Evolutionary conservation across 1,140 invertebrate genomes (phyloP), one percentile per base, ranked within the genome.

Genomic region (Galleria mellonella): DNA sequence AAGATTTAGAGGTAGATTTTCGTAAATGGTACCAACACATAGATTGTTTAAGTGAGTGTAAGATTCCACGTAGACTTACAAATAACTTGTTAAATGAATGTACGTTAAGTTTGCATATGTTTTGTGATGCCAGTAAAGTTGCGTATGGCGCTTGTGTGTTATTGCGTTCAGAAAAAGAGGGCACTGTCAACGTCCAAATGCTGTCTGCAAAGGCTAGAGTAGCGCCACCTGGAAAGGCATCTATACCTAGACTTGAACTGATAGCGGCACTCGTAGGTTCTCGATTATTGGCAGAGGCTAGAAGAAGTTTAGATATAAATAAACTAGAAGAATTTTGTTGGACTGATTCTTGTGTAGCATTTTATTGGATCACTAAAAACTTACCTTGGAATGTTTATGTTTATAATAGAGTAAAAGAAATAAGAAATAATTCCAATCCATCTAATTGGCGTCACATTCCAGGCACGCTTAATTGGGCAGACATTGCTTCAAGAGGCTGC

Each of bases 161-260:
- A n/a, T 12, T 51, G 13, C 11, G 42, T 13, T 6, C 35, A 9
- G 31, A 45, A 30, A 28, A 9, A 7, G n/a, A 41, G 9, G 31
- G n/a, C 14, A 14, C 32, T 9, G 42, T 51, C 4, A 9, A 9
- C 9, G 48, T 51, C 7, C 28, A 35, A 13, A 29, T 51, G 30
- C 4, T 51, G 5, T 1, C 28, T 30, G 43, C 35, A n/a, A 51
- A 51, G 35, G 3, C 14, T 12, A 39, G 48, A 40, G 48, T 51
- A 3, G 17, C 36, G 17, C 43, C 50, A 32, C 9, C 29, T n/a
- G 29, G 17, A 43, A 11, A 40, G 4, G 15, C 43, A 10, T 27
- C 23, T n/a, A 37, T 52, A 6, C 44, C 50, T 9, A 36, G 50
- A 13, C n/a, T 42, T 13, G 50, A 52, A 47, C 39, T 52, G 33